Evolutionary conservation across 2,797 vertebrate species (phyloP).

Genomic region (Lophotriccus pileatus): DNA sequence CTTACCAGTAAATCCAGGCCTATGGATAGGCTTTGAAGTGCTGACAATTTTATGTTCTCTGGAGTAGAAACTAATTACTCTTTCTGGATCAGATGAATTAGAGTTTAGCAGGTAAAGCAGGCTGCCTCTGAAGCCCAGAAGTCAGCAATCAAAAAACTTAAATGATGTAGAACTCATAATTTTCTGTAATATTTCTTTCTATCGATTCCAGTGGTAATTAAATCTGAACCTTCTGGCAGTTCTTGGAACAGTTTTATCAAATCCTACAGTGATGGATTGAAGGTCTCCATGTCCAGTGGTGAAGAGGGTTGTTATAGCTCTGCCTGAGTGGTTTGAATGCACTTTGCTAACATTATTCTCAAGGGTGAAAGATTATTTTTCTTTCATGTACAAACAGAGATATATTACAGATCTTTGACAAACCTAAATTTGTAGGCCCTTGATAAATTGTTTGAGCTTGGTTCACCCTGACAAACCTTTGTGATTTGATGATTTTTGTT

Average conservation of each 20-base stretch:
- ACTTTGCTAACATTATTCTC: background rate
- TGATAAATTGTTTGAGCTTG: background rate
- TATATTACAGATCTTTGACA: background rate
- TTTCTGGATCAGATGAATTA: background rate
- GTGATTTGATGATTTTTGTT: background rate
- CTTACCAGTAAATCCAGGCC: constrained; percentile 1
- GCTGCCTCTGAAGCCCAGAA: background rate
- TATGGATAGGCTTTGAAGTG: background rate
- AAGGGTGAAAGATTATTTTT: background rate
- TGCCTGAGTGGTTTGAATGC: background rate
- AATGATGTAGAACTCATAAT: constrained; percentile 4
- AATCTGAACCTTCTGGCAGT: background rate
- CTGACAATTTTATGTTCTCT: background rate
- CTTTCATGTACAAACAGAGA: background rate
- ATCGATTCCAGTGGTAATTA: constrained; percentile 6
- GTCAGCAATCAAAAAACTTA: constrained; percentile 9
- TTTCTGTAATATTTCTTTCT: constrained; percentile 31
- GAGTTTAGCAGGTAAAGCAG: background rate
- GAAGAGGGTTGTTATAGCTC: background rate
- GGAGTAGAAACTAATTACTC: background rate
- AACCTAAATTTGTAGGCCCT: background rate
- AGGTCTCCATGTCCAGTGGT: background rate
- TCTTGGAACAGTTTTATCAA: background rate
- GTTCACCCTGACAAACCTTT: background rate
- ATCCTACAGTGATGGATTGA: background rate